These are phyloP conservation scores for Bolinopsis microptera DNA, from an alignment of 37 sponge, comb jelly and placozoan genomes.

Conservation along the genomic window DNA sequence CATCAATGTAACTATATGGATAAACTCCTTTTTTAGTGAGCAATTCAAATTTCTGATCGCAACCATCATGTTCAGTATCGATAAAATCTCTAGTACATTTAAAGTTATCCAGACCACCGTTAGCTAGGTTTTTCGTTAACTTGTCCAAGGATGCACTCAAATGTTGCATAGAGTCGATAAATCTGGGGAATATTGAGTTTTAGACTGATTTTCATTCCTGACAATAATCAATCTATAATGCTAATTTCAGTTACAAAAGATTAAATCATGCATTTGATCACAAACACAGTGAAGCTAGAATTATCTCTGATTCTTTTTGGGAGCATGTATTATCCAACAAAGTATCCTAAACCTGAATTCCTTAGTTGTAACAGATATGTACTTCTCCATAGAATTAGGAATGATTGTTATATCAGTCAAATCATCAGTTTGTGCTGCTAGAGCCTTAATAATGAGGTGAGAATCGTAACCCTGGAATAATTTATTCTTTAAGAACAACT, in stretches of 20 bases:
- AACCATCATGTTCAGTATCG: not conserved
- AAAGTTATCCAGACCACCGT: not conserved
- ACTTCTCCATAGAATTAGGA: not conserved
- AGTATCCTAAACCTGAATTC: not conserved
- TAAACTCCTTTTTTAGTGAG: constrained; percentile 44
- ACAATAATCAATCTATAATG: not conserved
- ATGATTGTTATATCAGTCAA: not conserved
- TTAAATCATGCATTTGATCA: too few species aligned
- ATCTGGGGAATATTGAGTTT: not conserved
- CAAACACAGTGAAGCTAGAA: too few species aligned
- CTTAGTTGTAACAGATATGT: not conserved
- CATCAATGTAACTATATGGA: constrained; percentile 19
- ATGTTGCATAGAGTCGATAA: constrained; percentile 43
- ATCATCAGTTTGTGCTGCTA: not conserved
- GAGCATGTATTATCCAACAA: too few species aligned
- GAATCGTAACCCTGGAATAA: not conserved
- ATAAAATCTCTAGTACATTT: not conserved
- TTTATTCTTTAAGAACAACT: not conserved
- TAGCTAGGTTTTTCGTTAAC: not conserved
- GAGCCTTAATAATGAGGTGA: not conserved
- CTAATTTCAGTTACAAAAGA: too few species aligned
- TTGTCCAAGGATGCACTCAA: constrained; percentile 23
- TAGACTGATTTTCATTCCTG: not conserved
- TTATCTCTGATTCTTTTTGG: too few species aligned
- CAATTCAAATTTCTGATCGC: constrained; percentile 19